phyloP scores from a whole-genome alignment of 2,888 invertebrate genomes.

The Mimumesa dahlbomi region DNA sequence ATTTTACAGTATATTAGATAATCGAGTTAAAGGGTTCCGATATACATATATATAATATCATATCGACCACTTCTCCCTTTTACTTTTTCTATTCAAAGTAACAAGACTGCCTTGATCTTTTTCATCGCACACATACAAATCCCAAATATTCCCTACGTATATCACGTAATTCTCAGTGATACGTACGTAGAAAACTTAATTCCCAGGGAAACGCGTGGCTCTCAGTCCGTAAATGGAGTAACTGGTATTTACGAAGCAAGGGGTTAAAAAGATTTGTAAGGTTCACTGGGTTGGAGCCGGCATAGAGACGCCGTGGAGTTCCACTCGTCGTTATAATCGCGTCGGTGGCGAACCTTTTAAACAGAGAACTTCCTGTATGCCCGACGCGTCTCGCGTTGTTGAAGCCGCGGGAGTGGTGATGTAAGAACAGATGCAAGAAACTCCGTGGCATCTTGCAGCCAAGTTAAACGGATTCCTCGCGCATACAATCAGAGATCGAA shows the following conservation, averaged over 20 bases:
- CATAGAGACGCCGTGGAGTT: conserved; percentile 10
- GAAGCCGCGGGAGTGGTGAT: conserved; percentile 33
- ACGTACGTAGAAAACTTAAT: too few relatives aligned
- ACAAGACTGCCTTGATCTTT: too few relatives aligned
- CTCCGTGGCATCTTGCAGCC: conserved; percentile 17
- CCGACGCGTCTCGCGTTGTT: conserved; percentile 20
- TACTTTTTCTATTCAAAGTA: too few relatives aligned
- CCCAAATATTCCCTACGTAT: too few relatives aligned
- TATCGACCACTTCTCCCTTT: too few relatives aligned
- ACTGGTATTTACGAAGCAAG: conserved; percentile 1
- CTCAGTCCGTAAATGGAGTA: too few relatives aligned
- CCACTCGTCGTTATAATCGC: conserved; percentile 19
- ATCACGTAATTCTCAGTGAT: too few relatives aligned
- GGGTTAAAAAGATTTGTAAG: conserved; percentile 1
- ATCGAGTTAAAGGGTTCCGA: too few relatives aligned
- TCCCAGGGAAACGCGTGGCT: too few relatives aligned
- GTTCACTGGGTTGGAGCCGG: conserved; percentile 20
- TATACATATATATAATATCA: too few relatives aligned
- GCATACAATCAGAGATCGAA: conserved; percentile 44
- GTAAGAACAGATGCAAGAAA: conserved; percentile 54
- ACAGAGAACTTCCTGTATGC: conserved; percentile 51
- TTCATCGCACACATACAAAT: too few relatives aligned
- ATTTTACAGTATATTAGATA: too few relatives aligned
- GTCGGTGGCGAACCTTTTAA: conserved; percentile 24
- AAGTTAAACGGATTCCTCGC: conserved; percentile 47